Base-by-base conservation (phyloP, 1,140 invertebrate species). In the Holcopasites calliopsidis region DNA sequence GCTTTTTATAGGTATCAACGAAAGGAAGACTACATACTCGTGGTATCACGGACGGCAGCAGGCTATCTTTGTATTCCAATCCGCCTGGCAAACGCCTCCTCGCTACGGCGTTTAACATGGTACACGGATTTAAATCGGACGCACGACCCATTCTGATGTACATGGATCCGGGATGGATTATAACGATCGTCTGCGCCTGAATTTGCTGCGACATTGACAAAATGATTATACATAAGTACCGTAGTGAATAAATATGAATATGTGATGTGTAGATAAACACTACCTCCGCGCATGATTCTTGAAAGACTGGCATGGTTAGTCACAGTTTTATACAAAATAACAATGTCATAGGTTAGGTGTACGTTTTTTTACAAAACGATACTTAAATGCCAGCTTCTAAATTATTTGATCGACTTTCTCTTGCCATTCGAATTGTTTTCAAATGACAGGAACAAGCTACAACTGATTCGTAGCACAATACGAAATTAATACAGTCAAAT, bases 161-260 rank as follows among this genome's bases (percentile, higher is more conserved):
- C 57, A 96, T 93, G 0, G 98, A 99, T 10, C 98, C 98, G 62
- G 98, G 97, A 89, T 99, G 97, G 57, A 99, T 97, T n/a, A 99
- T 95, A 50, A 99, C 95, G 38, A 97, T 95, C 35, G 95, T 95
- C 82, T 96, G 95, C 1, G 95, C 94, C 81, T 95, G 95, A 77
- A 94, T 94, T 89, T 94, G 93, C 91, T 95, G 88, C 77, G 92
- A 92, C 38, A 72, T 57, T 75, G n/a, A n/a, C n/a, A 66, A 13
- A 47, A 55, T 60, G 3, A 75, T 50, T 69, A 16, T 62, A 49
- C 23, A 28, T 40, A 28, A 42, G n/a, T 28, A 8, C 21, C 18
- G 66, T 21, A 61, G 2, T 40, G n/a, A 57, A 18, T 47, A 50
- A 35, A 7, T 11, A 44, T 23, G 52, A 79, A 47, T 42, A 2